A percentile compares a stretch with the other conserved stretches of the same genome.
These are phyloP conservation scores for Ammodytes dubius DNA, from an alignment of 2,113 vertebrate species.

Conservation along the genomic window DNA sequence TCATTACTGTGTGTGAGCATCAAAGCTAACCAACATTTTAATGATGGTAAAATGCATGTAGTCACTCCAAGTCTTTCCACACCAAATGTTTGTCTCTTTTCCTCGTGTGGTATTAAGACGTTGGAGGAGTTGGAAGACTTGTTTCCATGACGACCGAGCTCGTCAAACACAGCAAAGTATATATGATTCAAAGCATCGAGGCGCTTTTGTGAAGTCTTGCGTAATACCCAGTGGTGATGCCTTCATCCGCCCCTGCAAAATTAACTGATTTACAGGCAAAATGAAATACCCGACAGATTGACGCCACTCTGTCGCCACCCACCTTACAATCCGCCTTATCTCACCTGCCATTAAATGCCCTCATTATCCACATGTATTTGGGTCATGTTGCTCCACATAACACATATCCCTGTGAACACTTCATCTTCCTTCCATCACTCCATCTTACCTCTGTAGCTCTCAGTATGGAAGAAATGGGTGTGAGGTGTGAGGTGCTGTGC, in stretches of 20 bases:
- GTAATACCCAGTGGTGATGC: conserved; percentile 71
- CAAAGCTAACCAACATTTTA: not conserved
- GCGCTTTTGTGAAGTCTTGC: conserved; percentile 54
- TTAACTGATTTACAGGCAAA: conserved; percentile 52
- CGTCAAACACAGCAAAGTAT: conserved; percentile 68
- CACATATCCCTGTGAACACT: conserved; percentile 19
- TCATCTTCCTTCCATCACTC: not conserved
- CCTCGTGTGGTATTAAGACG: conserved; percentile 43
- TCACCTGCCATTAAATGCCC: not conserved
- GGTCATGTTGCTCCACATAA: not conserved
- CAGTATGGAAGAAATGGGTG: not conserved
- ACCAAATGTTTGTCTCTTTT: not conserved
- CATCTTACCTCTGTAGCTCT: not conserved
- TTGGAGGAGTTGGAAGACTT: conserved; percentile 54
- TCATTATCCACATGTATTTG: not conserved
- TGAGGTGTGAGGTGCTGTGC: not conserved
- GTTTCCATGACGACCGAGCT: conserved; percentile 81
- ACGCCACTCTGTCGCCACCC: conserved; percentile 8
- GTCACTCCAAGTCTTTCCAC: not conserved
- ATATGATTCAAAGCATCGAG: conserved; percentile 60
- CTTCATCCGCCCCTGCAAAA: conserved; percentile 57
- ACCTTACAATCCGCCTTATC: conserved; percentile 12
- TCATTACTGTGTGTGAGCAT: not conserved
- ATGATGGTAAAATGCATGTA: not conserved
- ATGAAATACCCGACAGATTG: conserved; percentile 40